Percentiles rank a stretch among this genome's conserved stretches.
phyloP scores from a whole-genome alignment of 2,113 vertebrate species.

The Albula glossodonta region DNA sequence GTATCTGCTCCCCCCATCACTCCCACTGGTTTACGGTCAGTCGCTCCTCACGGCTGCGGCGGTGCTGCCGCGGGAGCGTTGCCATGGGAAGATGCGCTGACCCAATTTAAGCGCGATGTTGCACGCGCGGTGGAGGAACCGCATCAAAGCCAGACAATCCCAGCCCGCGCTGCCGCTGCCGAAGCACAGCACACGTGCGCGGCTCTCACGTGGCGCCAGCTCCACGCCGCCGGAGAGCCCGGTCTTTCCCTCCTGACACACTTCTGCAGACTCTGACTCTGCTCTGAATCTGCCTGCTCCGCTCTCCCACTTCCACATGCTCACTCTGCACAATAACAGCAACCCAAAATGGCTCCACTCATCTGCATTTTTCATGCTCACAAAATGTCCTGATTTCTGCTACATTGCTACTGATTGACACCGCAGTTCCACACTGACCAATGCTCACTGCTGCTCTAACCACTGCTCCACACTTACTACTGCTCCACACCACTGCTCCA shows the following conservation, averaged over 20 bases:
- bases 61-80: not conserved
- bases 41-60: not conserved
- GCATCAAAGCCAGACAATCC: not conserved
- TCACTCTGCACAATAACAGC: too few relatives aligned
- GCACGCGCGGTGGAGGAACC: not conserved
- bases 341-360: too few relatives aligned
- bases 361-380: too few relatives aligned
- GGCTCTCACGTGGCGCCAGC: not conserved
- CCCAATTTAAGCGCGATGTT: not conserved
- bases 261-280: not conserved
- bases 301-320: too few relatives aligned
- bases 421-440: too few relatives aligned
- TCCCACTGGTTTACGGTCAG: not conserved
- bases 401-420: too few relatives aligned
- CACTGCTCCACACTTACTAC: too few relatives aligned
- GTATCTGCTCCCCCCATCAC: too few relatives aligned
- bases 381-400: too few relatives aligned
- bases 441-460: too few relatives aligned
- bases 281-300: not conserved
- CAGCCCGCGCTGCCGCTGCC: not conserved
- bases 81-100: not conserved
- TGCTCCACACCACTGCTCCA: too few relatives aligned
- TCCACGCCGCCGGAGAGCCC: not conserved
- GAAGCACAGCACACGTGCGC: not conserved
- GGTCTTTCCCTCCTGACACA: not conserved